A percentile compares a stretch with the other conserved stretches of the same genome.
phyloP scores from a whole-genome alignment of 2,888 invertebrate species.

The Andrena flavipes region DNA sequence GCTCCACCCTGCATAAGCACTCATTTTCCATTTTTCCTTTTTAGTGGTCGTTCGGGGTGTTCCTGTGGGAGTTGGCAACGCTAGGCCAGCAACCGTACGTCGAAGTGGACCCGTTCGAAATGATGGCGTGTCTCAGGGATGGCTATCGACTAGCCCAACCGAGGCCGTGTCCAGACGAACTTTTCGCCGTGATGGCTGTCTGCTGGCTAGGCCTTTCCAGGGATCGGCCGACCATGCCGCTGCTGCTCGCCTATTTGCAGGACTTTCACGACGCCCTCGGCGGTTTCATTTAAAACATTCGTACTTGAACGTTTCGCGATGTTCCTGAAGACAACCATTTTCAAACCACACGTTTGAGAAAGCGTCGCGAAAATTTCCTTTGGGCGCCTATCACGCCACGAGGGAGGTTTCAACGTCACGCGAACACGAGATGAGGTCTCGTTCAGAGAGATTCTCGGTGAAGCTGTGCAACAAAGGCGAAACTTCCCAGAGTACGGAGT shows the following conservation, averaged over 20 bases:
- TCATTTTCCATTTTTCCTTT: background rate
- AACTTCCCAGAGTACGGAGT: background rate
- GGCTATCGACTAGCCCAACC: slow-evolving; percentile 97
- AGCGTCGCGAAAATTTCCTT: background rate
- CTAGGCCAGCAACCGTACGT: slow-evolving; percentile 95
- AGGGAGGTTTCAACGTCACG: slow-evolving; percentile 1
- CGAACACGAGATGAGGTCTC: background rate
- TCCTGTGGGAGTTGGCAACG: slow-evolving; percentile 97
- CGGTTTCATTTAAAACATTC: slow-evolving; percentile 87
- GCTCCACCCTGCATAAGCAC: background rate
- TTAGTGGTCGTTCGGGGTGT: slow-evolving; percentile 96
- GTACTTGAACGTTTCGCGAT: slow-evolving; percentile 11
- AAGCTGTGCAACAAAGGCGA: slow-evolving; percentile 3
- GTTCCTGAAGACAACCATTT: background rate
- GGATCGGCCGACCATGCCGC: slow-evolving; percentile 89
- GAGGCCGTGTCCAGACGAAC: slow-evolving; percentile 97
- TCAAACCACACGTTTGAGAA: background rate
- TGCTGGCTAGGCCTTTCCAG: slow-evolving; percentile 89
- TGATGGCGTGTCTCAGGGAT: slow-evolving; percentile 93
- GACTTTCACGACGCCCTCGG: slow-evolving; percentile 91
- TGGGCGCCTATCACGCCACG: background rate
- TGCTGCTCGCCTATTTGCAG: slow-evolving; percentile 90
- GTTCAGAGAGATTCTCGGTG: slow-evolving; percentile 1
- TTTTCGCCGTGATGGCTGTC: slow-evolving; percentile 92
- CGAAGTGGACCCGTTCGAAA: slow-evolving; percentile 97